phyloP scores from a whole-genome alignment of 2,888 invertebrate genomes.

The Drosophila niveifrons region DNA sequence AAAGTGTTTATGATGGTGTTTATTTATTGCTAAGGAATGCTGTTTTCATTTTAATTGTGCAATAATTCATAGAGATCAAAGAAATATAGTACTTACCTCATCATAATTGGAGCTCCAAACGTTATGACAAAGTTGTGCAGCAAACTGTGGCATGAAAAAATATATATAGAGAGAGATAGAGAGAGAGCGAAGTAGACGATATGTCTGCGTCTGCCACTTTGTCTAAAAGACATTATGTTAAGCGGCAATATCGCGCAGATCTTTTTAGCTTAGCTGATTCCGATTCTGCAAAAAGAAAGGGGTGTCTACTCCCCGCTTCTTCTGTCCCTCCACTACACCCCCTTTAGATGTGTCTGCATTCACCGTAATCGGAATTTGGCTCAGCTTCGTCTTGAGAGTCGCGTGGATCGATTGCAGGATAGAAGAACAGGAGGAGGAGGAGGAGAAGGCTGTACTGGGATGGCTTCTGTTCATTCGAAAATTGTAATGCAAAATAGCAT shows the following conservation, averaged over 20 bases:
- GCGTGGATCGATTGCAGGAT: conserved; percentile 14
- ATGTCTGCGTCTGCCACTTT: conserved; percentile 56
- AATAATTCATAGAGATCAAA: too few relatives aligned
- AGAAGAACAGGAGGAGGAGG: too few relatives aligned
- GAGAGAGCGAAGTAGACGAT: background rate
- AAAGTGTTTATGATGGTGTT: too few relatives aligned
- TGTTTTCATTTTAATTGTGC: too few relatives aligned
- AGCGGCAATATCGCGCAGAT: conserved; percentile 39
- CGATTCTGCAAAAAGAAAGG: conserved; percentile 33
- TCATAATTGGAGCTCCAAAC: background rate
- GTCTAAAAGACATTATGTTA: conserved; percentile 60
- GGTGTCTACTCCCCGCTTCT: conserved; percentile 31
- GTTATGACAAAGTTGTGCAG: background rate
- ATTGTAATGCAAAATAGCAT: conserved; percentile 74
- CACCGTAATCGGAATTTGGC: conserved; percentile 63
- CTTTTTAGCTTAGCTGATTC: conserved; percentile 38
- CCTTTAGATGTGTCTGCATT: conserved; percentile 37
- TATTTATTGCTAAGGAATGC: too few relatives aligned
- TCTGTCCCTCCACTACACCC: conserved; percentile 5
- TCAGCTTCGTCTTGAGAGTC: conserved; percentile 45
- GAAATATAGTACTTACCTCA: too few relatives aligned
- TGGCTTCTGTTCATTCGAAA: conserved; percentile 50
- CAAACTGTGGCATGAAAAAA: too few relatives aligned
- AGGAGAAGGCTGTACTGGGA: conserved; percentile 15
- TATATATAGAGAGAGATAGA: too few relatives aligned